Base-by-base conservation (phyloP, 1,140 invertebrate genomes). In the Ctenoplectra terminalis region DNA sequence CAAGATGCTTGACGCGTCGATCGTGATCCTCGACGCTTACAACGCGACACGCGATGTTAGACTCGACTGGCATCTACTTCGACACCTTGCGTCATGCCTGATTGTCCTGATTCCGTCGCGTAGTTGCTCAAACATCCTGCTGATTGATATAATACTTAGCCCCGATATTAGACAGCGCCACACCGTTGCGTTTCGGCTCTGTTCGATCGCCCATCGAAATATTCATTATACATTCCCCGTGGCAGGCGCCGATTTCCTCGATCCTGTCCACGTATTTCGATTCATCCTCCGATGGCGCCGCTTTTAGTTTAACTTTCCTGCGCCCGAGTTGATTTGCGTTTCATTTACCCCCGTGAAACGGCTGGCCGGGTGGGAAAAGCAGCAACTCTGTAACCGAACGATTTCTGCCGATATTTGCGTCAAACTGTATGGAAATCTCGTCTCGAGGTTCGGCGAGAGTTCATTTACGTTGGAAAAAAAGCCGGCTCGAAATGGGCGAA, bases 1-100 rank as follows among this genome's bases (percentile, higher is more conserved):
- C 75, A 46, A 60, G 75, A 78, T 78, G 66, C 75, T 46, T 71
- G 75, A 78, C 66, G 75, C n/a, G 75, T 78, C 66, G 75, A 78
- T 78, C 75, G 66, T 78, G 75, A 71, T 67, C 67, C 75, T 26
- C 43, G 31, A 60, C 75, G 75, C 75, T 78, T 69, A 69, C 64
- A 69, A 69, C 50, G 64, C 66, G 75, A 78, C 75, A 71, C 66
- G 75, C 75, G 75, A 77, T 70, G 75, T 70, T 58, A 78, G 64
- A 71, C 75, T 60, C 75, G 74, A 69, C 50, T 69, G 74, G 74
- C 74, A 70, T 78, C 75, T 60, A 60, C 75, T 78, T 78, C 75
- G 75, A 78, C 75, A 71, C 75, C 54, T 70, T 71, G 54, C 66
- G 29, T 71, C 56, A 13, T 48, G 40, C 66, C 29, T 50, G 66